phyloP scores from a whole-genome alignment of 2,797 vertebrate species.

The Urocyon cinereoargenteus region DNA sequence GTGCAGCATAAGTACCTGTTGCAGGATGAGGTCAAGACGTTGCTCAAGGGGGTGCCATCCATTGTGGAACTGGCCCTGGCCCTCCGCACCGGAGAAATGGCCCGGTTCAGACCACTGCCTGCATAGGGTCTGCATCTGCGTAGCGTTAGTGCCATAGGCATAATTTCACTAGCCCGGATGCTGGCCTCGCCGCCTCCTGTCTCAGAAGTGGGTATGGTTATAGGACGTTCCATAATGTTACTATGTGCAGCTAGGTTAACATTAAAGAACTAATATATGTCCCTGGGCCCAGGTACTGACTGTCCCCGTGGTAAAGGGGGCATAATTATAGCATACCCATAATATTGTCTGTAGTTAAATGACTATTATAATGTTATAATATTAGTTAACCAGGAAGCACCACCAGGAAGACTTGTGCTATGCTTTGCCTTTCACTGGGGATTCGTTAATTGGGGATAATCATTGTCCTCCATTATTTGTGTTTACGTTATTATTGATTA shows the following conservation, averaged over 20 bases:
- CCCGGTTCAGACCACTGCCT: neutral
- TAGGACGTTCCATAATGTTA: neutral
- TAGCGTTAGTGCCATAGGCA: neutral
- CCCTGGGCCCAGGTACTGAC: neutral
- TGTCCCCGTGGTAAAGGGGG: neutral
- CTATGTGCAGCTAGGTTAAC: neutral
- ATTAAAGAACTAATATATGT: neutral
- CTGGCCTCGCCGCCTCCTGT: neutral
- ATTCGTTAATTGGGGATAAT: neutral
- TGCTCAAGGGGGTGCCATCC: neutral
- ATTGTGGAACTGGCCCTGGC: neutral
- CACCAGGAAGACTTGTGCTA: neutral
- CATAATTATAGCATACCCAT: neutral
- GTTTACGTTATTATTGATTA: neutral
- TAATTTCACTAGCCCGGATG: neutral
- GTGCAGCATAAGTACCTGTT: neutral
- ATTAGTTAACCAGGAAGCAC: neutral
- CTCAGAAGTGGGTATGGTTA: neutral
- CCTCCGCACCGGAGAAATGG: neutral
- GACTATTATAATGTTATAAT: neutral
- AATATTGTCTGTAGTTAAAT: slow-evolving; percentile 19
- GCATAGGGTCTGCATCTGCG: neutral
- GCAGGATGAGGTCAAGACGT: neutral
- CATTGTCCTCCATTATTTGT: neutral
- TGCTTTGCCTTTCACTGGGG: neutral